Conservation (phyloP, 2,797 vertebrate genomes). For the Fringilla coelebs region DNA sequence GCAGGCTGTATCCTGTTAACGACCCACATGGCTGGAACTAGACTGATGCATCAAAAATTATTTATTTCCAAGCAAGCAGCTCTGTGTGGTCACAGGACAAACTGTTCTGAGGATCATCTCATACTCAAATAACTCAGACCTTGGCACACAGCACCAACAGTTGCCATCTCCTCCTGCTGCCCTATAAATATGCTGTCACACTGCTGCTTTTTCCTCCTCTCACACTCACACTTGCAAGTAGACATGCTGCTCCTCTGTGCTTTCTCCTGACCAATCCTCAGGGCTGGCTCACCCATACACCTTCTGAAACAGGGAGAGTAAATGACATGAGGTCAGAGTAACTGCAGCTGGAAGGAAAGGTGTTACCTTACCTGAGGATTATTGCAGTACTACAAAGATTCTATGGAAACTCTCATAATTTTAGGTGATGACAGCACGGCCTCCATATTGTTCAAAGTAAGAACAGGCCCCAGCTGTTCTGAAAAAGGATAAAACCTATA, state of each 20-base stretch:
- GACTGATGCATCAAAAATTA: not conserved
- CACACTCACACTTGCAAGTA: not conserved
- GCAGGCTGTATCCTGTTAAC: not conserved
- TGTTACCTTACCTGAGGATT: not conserved
- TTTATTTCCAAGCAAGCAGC: not conserved
- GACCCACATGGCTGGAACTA: not conserved
- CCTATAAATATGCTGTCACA: not conserved
- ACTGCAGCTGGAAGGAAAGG: not conserved
- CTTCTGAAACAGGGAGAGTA: not conserved
- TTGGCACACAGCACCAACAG: not conserved
- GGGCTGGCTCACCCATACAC: not conserved
- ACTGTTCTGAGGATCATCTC: not conserved
- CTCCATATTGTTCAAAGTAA: not conserved
- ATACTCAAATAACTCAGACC: not conserved
- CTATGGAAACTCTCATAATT: not conserved
- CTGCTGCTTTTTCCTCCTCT: not conserved
- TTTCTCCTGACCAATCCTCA: not conserved
- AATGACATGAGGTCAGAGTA: not conserved
- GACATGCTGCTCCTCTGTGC: not conserved
- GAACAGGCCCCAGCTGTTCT: not conserved
- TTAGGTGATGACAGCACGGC: not conserved
- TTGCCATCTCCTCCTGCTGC: not conserved
- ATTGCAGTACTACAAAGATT: accelerated
- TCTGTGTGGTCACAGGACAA: not conserved
- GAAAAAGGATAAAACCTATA: not conserved